Evolutionary conservation across 2,113 vertebrate genomes (phyloP).

Genomic region (Salvelinus alpinus): DNA sequence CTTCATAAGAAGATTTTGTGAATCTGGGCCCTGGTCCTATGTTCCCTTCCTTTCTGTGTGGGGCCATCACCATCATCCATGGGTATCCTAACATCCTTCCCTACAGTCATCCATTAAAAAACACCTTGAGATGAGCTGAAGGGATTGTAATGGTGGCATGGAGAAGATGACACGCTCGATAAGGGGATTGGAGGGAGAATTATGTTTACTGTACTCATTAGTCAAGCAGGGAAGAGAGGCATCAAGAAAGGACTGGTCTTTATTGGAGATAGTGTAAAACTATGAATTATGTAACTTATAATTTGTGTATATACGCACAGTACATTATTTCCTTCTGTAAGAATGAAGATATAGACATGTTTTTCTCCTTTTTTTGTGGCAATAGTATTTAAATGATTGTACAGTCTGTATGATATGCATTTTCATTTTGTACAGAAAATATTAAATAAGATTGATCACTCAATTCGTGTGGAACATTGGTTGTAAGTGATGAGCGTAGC

Average conservation of each 20-base stretch:
- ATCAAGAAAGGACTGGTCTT: background rate
- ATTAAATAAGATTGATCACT: constrained; percentile 57
- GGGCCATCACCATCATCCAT: background rate
- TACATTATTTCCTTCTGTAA: constrained; percentile 11
- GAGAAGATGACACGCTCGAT: background rate
- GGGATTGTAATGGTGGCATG: background rate
- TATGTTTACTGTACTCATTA: background rate
- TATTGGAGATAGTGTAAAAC: constrained; percentile 8
- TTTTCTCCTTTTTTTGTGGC: constrained; percentile 16
- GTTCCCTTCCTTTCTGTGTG: no score
- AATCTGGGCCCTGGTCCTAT: no score
- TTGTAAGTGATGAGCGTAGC: background rate
- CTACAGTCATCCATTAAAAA: background rate
- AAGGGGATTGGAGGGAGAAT: background rate
- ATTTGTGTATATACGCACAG: constrained; percentile 59
- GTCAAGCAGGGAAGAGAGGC: background rate
- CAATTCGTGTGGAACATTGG: constrained; percentile 4
- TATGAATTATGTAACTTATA: constrained; percentile 60
- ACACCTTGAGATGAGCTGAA: background rate
- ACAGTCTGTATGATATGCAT: constrained; percentile 73
- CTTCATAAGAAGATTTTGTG: no score
- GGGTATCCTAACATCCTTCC: background rate
- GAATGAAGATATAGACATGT: constrained; percentile 14
- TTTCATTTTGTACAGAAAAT: constrained; percentile 73
- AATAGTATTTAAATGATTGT: constrained; percentile 51